Base-by-base conservation (phyloP, 2,888 invertebrate genomes). In the Philhelius pedissequus region DNA sequence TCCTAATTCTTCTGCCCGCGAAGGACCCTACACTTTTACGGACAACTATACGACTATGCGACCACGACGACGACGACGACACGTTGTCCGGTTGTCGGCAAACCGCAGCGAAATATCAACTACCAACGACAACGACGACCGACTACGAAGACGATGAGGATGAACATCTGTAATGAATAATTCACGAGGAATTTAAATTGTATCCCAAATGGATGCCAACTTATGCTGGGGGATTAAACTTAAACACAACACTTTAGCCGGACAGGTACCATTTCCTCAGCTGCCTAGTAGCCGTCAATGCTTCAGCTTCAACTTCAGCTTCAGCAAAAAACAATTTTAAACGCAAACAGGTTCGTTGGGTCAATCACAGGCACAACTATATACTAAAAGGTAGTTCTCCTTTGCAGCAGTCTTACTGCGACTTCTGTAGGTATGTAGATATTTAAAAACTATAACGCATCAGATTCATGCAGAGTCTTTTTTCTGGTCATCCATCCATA, bases 121-220 rank as follows among this genome's bases (percentile, higher is more conserved):
- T 7, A 50, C 58, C 8, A 13, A 40, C 7, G 8, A 20, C 66
- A 4, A 60, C 52, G 50, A 62, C 22, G 18, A 69, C 8, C 27
- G 50, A 70, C 43, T 25, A 62, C 35, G 50, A 52, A 27, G 54
- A 74, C 32, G 35, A 64, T 30, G 48, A 66, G 73, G 50, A 66
- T 60, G 58, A 74, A 52, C 73, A 79, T 79, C 79, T 79, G 79
- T 74, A 79, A 79, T 79, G 79, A 79, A 79, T 79, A 79, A 79
- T 79, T 79, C 79, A 79, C 79, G 66, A 74, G 68, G 74, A 79
- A 79, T 74, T 79, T 68, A 74, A 79, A 68, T 74, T 68, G 68
- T 74, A 68, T 45, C 74, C 74, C 68, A 74, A 79, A 79, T 68
- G 74, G 66, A 79, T 60, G 73, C 50, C 73, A 50, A 79, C 73